A percentile compares a stretch with the other conserved stretches of the same genome.
These are phyloP conservation scores for Leptinotarsa undecemlineata DNA, from an alignment of 1,140 invertebrate species.

Conservation along the genomic window DNA sequence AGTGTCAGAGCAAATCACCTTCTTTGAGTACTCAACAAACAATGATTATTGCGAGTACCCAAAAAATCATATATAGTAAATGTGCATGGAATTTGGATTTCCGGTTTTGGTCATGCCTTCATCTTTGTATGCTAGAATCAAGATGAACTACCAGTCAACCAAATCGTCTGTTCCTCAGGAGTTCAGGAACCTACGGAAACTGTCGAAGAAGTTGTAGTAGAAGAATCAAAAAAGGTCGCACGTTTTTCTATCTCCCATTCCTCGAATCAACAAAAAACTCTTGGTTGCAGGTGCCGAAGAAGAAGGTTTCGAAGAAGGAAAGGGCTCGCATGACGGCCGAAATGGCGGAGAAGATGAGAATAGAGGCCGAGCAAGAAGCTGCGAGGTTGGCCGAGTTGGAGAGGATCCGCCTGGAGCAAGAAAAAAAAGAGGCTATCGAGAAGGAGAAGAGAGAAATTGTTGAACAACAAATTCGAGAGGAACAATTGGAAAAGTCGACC, in stretches of 20 bases:
- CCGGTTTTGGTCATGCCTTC: too few species aligned
- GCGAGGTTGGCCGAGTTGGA: conserved; percentile 35
- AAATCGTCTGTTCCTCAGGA: too few species aligned
- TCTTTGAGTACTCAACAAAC: too few species aligned
- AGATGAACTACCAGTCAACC: too few species aligned
- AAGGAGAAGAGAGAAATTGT: conserved; percentile 44
- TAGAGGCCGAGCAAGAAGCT: conserved; percentile 55
- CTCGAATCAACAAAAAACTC: background rate
- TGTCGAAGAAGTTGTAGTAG: too few species aligned
- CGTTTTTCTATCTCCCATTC: background rate
- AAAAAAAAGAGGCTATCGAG: conserved; percentile 38
- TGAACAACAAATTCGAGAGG: conserved; percentile 41
- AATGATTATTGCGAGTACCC: too few species aligned
- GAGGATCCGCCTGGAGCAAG: conserved; percentile 37
- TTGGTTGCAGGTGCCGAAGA: conserved; percentile 38
- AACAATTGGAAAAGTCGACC: conserved; percentile 40
- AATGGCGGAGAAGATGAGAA: conserved; percentile 54
- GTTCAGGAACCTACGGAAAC: too few species aligned
- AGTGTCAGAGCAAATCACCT: too few species aligned
- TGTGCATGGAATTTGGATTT: too few species aligned
- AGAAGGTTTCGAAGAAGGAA: conserved; percentile 58
- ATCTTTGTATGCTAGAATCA: too few species aligned
- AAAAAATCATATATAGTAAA: too few species aligned
- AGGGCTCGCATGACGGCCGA: conserved; percentile 56
- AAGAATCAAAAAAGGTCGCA: background rate